phyloP scores from a whole-genome alignment of 2,888 invertebrate species.

The Prosopocoilus inquinatus region DNA sequence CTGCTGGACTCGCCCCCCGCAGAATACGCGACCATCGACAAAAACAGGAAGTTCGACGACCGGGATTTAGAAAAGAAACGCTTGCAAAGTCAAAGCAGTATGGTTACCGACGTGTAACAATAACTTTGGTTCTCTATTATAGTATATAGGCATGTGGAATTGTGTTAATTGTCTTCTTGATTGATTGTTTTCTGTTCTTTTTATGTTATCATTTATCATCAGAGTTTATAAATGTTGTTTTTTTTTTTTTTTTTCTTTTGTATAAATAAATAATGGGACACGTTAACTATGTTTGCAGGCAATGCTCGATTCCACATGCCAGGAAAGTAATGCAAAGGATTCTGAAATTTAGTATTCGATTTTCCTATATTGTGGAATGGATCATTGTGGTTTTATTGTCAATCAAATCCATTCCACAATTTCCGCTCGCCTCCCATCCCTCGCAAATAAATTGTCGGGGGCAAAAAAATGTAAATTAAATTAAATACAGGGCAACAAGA shows the following conservation, averaged over 20 bases:
- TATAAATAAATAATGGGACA: conserved; percentile 24
- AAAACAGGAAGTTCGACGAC: conserved; percentile 32
- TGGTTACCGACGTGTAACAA: conserved; percentile 43
- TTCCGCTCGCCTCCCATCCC: too few species aligned
- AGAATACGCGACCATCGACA: conserved; percentile 26
- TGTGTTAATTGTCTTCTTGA: conserved; percentile 15
- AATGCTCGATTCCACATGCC: conserved; percentile 46
- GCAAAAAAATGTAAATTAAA: conserved; percentile 5
- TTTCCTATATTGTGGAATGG: conserved; percentile 43
- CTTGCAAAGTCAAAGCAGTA: conserved; percentile 41
- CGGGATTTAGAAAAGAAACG: conserved; percentile 7
- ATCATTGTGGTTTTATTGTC: conserved; percentile 31
- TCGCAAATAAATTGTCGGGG: neutral
- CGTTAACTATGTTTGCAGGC: conserved; percentile 6
- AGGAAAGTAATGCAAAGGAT: conserved; percentile 31
- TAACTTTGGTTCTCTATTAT: neutral
- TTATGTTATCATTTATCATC: conserved; percentile 11
- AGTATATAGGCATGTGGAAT: conserved; percentile 25
- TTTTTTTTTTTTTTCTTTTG: conserved; percentile 12
- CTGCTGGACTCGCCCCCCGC: conserved; percentile 9
- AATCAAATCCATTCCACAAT: conserved; percentile 19
- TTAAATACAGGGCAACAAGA: conserved; percentile 69
- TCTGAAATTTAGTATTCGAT: conserved; percentile 10
- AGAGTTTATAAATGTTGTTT: conserved; percentile 19
- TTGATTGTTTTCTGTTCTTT: conserved; percentile 10